Evolutionary conservation across 2,888 invertebrate genomes (phyloP), one percentile per base, ranked within the genome.

Genomic region (Acanthoscelides obtectus): DNA sequence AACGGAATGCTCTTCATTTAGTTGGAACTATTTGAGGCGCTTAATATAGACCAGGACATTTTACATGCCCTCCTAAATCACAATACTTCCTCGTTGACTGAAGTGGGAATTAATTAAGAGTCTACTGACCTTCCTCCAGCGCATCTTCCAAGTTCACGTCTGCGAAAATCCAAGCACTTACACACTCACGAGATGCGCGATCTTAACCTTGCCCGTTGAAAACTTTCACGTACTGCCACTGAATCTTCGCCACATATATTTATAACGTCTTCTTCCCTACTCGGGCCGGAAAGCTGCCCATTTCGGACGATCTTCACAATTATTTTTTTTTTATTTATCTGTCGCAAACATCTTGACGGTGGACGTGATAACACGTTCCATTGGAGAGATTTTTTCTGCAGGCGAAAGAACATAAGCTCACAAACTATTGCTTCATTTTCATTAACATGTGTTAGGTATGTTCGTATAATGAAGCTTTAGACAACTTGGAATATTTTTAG

Each of bases 231-330:
- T 73, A 82, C 81, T 81, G 78, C 74, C 76, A 75, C 74, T 77
- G 78, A 79, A 80, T 81, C 80, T 77, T 77, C 73, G 74, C 45
- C 5, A 45, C 78, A 78, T 79, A 80, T 78, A 81, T 81, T 81
- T 81, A 82, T 82, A 82, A 81, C 79, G 79, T 80, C 79, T 77
- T 80, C 74, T 45, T 75, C 80, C 80, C 81, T 79, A 72, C 79
- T 76, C 69, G 70, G 63, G 22, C 21, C 68, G 20, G 17, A 71
- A 25, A 45, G 45, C 45, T 45, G 45, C 45, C 45, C 45, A 45
- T 45, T 45, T 45, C 45, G 45, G 45, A 45, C 17, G 45, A n/a
- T n/a, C n/a, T 45, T 45, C 45, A 45, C 45, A 45, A 45, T 45
- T 45, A 45, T 45, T 45, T 45, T 45, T 45, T 45, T 45, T 45